phyloP scores from a whole-genome alignment of 2,113 vertebrate genomes.

The Accipiter virgatus region DNA sequence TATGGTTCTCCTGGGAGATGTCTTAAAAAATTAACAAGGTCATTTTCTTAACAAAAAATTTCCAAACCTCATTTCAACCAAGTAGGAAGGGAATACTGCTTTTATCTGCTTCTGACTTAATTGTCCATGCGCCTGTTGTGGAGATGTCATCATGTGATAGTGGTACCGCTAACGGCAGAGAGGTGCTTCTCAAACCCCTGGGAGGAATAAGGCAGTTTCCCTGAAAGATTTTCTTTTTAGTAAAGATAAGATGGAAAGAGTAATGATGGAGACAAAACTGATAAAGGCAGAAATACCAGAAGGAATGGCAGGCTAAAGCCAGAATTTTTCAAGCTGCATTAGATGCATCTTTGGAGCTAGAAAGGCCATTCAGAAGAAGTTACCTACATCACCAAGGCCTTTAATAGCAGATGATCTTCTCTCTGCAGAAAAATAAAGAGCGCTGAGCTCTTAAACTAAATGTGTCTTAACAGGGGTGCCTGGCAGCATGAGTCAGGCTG shows the following conservation, averaged over 20 bases:
- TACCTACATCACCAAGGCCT: background rate
- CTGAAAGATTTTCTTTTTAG: background rate
- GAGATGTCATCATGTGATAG: background rate
- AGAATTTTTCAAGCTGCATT: background rate
- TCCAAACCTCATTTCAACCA: background rate
- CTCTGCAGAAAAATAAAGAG: background rate
- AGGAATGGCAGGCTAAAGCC: background rate
- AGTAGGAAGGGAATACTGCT: background rate
- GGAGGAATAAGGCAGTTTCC: background rate
- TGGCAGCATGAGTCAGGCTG: background rate
- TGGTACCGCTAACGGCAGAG: accelerated
- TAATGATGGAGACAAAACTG: background rate
- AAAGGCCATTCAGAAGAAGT: background rate
- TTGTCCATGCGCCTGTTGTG: background rate
- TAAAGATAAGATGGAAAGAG: background rate
- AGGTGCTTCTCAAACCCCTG: background rate
- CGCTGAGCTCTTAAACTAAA: accelerated
- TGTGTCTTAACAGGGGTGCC: background rate
- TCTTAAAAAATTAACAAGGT: background rate
- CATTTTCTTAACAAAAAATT: background rate
- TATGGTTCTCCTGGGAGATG: background rate
- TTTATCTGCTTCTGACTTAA: background rate
- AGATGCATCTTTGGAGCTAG: background rate
- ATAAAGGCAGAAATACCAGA: background rate
- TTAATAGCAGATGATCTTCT: background rate